Percentiles rank a stretch among this genome's conserved stretches.
Evolutionary conservation across 2,113 vertebrate genomes (phyloP).

Genomic region (Perca schrenkii): DNA sequence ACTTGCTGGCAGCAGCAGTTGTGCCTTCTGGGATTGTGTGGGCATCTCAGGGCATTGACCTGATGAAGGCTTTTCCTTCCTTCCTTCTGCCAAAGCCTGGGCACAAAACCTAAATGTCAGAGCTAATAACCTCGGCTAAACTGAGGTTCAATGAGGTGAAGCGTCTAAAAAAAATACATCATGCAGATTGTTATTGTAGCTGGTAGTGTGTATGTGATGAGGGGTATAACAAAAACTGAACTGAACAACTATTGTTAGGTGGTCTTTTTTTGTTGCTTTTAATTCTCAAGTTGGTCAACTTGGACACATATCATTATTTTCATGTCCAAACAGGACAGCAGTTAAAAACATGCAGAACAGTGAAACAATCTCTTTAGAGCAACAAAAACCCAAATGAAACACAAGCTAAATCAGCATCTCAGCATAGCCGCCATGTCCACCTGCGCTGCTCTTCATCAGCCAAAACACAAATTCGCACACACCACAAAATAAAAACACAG

Average conservation of each 20-base stretch:
- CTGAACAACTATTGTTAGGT: constrained; percentile 10
- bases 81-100: background rate
- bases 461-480: constrained; percentile 39
- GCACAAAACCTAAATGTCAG: constrained; percentile 19
- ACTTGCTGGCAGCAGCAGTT: constrained; percentile 54
- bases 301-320: constrained; percentile 56
- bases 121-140: background rate
- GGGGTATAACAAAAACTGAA: background rate
- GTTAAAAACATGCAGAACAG: constrained; percentile 47
- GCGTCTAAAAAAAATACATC: background rate
- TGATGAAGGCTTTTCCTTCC: constrained; percentile 12
- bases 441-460: constrained; percentile 40
- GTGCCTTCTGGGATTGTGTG: constrained; percentile 18
- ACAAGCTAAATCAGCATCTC: constrained; percentile 29
- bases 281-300: constrained; percentile 71
- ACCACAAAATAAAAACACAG: constrained; percentile 45
- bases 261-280: constrained; percentile 54
- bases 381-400: constrained; percentile 58
- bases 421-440: constrained; percentile 16
- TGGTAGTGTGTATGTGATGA: background rate
- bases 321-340: constrained; percentile 38
- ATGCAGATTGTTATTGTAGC: background rate
- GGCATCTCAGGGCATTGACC: constrained; percentile 60
- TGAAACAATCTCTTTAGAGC: constrained; percentile 71
- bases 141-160: background rate